phyloP scores from a whole-genome alignment of 2,113 vertebrate genomes.

The Oreochromis spilurus region DNA sequence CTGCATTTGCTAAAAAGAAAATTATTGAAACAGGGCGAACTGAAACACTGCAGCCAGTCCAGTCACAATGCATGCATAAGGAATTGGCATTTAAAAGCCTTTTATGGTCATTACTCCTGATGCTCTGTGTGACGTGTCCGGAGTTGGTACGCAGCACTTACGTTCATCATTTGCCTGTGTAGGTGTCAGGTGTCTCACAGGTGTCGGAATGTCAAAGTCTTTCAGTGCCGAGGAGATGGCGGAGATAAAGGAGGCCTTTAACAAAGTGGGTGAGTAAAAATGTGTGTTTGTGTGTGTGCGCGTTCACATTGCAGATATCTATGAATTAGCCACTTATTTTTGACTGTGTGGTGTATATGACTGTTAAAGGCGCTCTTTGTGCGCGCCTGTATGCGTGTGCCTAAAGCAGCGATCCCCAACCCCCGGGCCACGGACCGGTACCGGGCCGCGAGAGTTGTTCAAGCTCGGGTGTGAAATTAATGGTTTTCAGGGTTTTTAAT shows the following conservation, averaged over 20 bases:
- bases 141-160: background rate
- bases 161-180: background rate
- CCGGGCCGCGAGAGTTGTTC: background rate
- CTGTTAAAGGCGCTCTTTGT: background rate
- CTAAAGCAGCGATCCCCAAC: background rate
- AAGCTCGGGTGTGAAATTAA: background rate
- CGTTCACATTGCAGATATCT: background rate
- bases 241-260: slow-evolving; percentile 84
- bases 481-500: background rate
- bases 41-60: background rate
- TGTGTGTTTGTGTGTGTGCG: background rate
- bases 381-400: background rate
- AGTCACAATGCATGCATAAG: background rate
- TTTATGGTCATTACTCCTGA: background rate
- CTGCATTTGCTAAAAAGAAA: background rate
- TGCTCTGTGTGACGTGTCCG: background rate
- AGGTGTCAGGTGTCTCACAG: background rate
- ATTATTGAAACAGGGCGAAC: background rate
- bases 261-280: slow-evolving; percentile 82
- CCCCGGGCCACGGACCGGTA: background rate
- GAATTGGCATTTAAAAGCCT: background rate
- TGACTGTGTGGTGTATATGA: background rate
- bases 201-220: slow-evolving; percentile 33
- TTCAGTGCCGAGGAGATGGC: slow-evolving; percentile 77
- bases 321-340: background rate